phyloP scores from a whole-genome alignment of 2,888 invertebrate species.

The Drosophila helvetica region DNA sequence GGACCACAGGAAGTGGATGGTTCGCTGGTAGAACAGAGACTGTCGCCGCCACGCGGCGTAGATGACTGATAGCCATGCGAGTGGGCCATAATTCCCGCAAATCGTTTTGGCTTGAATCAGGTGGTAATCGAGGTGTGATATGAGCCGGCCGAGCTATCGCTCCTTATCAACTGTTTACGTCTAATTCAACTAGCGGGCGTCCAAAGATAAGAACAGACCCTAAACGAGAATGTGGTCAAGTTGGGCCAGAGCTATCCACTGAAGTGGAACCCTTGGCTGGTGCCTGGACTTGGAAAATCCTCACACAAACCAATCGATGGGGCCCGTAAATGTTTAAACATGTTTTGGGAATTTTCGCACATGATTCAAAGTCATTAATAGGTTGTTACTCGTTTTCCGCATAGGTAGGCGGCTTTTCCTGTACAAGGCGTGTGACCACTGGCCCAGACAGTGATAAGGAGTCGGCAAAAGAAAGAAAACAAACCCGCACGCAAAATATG shows the following conservation, averaged over 20 bases:
- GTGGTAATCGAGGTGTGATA: conserved; percentile 38
- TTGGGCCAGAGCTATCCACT: conserved; percentile 12
- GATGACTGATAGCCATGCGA: conserved; percentile 22
- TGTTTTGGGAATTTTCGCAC: conserved; percentile 50
- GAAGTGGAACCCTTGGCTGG: conserved; percentile 5
- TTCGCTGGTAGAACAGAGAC: conserved; percentile 54
- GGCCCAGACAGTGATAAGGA: conserved; percentile 14
- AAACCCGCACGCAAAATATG: background rate
- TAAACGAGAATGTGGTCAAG: conserved; percentile 19
- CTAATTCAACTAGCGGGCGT: conserved; percentile 19
- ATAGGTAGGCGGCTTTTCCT: conserved; percentile 20
- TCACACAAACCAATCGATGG: conserved; percentile 11
- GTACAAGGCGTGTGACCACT: background rate
- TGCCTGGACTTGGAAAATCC: conserved; percentile 30
- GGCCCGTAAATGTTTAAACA: conserved; percentile 37
- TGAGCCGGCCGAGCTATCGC: background rate
- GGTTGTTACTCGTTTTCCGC: conserved; percentile 17
- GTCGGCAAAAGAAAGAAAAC: background rate
- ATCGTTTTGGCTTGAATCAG: conserved; percentile 43
- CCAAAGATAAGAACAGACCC: conserved; percentile 20
- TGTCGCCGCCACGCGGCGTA: conserved; percentile 48
- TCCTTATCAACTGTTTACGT: conserved; percentile 57
- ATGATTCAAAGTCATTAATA: conserved; percentile 34
- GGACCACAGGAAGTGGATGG: conserved; percentile 45
- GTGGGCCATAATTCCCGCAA: conserved; percentile 49